These are phyloP conservation scores for Chrysomela aeneicollis DNA, from an alignment of 2,888 invertebrate genomes.

Conservation along the genomic window DNA sequence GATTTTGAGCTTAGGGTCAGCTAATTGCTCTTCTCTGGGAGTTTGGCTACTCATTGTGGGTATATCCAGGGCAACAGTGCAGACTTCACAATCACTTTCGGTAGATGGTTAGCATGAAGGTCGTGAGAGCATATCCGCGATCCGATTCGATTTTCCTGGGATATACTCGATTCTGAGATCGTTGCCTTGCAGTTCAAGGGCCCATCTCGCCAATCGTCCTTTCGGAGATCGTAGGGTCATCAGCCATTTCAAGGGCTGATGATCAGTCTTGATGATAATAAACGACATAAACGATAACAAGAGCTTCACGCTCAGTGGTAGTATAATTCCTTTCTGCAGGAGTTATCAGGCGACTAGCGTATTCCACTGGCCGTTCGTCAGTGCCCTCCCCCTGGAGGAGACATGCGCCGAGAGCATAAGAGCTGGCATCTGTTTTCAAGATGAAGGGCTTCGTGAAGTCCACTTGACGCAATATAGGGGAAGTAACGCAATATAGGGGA, in stretches of 20 bases:
- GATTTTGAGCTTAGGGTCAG: conserved; percentile 33
- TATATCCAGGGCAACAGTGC: not conserved
- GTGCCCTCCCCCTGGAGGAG: not conserved
- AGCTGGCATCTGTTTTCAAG: conserved; percentile 44
- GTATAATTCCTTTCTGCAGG: conserved; percentile 44
- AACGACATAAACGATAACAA: conserved; percentile 51
- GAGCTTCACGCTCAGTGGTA: conserved; percentile 45
- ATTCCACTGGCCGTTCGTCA: conserved; percentile 45
- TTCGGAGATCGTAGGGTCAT: conserved; percentile 49
- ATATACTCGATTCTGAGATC: conserved; percentile 41
- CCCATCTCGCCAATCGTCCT: conserved; percentile 61
- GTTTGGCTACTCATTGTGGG: conserved; percentile 11
- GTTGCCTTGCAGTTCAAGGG: conserved; percentile 55
- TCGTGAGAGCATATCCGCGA: conserved; percentile 35
- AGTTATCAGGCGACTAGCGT: conserved; percentile 45
- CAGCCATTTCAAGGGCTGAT: conserved; percentile 62
- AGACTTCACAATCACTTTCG: too few species aligned
- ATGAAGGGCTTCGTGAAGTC: conserved; percentile 34
- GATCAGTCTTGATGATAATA: conserved; percentile 59
- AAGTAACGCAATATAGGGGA: conserved; percentile 3
- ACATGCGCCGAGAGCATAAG: conserved; percentile 21
- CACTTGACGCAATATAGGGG: conserved; percentile 16
- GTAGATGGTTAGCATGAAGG: conserved; percentile 1
- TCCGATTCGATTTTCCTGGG: conserved; percentile 27
- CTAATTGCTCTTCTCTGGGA: conserved; percentile 31